These are phyloP conservation scores for Euphydryas editha DNA, from an alignment of 2,888 invertebrate genomes.

Conservation along the genomic window DNA sequence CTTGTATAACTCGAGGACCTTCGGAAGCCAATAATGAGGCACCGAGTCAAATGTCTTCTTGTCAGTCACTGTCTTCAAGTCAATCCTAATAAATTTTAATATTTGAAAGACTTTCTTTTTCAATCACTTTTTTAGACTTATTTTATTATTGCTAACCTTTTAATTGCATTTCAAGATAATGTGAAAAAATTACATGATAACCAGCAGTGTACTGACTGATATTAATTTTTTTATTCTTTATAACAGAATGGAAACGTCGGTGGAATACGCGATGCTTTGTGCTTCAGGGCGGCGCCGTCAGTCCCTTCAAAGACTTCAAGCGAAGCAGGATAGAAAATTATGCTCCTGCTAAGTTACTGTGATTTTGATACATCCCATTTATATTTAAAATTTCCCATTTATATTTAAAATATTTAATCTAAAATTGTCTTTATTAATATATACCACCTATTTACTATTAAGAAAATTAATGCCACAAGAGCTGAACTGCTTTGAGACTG, in stretches of 20 bases:
- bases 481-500: slow-evolving; percentile 42
- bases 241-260: slow-evolving; percentile 86
- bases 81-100: too few relatives aligned
- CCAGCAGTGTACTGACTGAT: too few relatives aligned
- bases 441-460: slow-evolving; percentile 24
- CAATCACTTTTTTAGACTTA: neutral
- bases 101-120: neutral
- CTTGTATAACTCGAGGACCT: too few relatives aligned
- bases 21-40: too few relatives aligned
- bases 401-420: slow-evolving; percentile 22
- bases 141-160: too few relatives aligned
- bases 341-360: slow-evolving; percentile 65
- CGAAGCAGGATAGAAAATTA: slow-evolving; percentile 68
- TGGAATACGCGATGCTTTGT: slow-evolving; percentile 86
- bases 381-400: slow-evolving; percentile 36
- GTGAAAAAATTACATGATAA: too few relatives aligned
- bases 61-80: too few relatives aligned
- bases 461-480: slow-evolving; percentile 36
- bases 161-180: too few relatives aligned
- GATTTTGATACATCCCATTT: slow-evolving; percentile 43
- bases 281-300: slow-evolving; percentile 74
- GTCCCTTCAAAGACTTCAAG: slow-evolving; percentile 73
- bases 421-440: slow-evolving; percentile 21
- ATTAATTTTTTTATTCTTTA: neutral
- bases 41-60: too few relatives aligned